Base-by-base conservation (phyloP, 2,888 invertebrate species). In the Rhyacophila evoluta region DNA sequence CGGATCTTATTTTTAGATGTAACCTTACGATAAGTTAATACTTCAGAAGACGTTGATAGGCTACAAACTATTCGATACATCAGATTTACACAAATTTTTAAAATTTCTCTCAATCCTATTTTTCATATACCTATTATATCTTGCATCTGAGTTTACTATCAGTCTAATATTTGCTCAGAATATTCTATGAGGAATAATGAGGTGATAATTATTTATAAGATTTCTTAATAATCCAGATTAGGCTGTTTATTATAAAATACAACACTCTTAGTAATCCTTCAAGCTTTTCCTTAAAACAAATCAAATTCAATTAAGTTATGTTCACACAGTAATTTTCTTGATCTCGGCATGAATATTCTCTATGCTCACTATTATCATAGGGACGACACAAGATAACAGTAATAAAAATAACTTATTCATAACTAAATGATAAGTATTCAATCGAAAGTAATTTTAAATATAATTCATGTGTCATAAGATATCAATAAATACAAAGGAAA, bases 81-180 rank as follows among this genome's bases (percentile, higher is more conserved):
- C 68, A 75, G 75, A 74, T 81, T 79, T 81, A 81, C 79, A 81
- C 76, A 79, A 79, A 55, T 25, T 55, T 33, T 55, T 78, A 36
- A 78, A 70, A 78, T 72, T 78, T 74, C 38, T 73, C 73, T 11
- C 71, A 71, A 55, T 25, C 55, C 78, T 78, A 78, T 71, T 75
- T 74, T 75, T 71, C 75, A 70, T 55, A 55, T 55, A 55, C 55
- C 55, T 55, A 55, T 55, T 25, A 5, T 55, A 19, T 55, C 4
- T 55, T 74, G 39, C 77, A 78, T 79, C 77, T 77, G 80, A 71
- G 70, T 72, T 15, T 5, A 74, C 79, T 41, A 75, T 80, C 81
- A 80, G 81, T 82, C 81, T 82, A 82, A 79, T 77, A 69, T 75
- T 80, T 80, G 29, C 77, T 76, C 29, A 77, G 55, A 41, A 80